These are phyloP conservation scores for Potorous gilbertii DNA, from an alignment of 2,797 vertebrate genomes.

Conservation along the genomic window DNA sequence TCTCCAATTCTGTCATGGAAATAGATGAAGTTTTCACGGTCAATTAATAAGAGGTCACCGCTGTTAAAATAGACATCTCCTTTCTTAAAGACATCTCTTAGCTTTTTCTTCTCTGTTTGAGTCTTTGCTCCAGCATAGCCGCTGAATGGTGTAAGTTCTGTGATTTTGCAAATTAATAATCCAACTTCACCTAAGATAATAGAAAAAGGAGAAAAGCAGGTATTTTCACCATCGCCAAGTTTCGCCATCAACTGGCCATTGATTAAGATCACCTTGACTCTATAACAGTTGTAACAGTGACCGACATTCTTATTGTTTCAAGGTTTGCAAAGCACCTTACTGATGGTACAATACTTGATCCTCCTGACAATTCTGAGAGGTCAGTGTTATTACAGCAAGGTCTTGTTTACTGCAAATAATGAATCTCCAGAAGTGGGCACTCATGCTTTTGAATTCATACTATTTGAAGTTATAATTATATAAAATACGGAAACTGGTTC, in stretches of 20 bases:
- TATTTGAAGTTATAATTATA: neutral
- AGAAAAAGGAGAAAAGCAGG: conserved; percentile 40
- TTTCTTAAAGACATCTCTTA: conserved; percentile 90
- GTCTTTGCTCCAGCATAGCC: conserved; percentile 88
- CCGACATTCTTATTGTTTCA: neutral
- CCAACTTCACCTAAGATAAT: conserved; percentile 89
- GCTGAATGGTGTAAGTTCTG: conserved; percentile 83
- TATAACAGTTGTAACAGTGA: neutral
- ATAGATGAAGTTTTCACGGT: conserved; percentile 90
- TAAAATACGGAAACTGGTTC: neutral
- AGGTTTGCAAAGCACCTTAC: neutral
- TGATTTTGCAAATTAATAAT: conserved; percentile 89
- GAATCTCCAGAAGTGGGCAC: neutral
- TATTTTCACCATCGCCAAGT: conserved; percentile 31
- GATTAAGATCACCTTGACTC: neutral
- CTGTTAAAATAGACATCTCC: conserved; percentile 93
- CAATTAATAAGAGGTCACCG: conserved; percentile 90
- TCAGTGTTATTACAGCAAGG: neutral
- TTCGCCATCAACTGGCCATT: neutral
- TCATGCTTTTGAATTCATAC: neutral
- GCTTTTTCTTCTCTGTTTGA: conserved; percentile 91
- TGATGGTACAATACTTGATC: neutral
- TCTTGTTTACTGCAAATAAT: neutral
- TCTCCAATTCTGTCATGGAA: conserved; percentile 94
- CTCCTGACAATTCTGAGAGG: neutral